Evolutionary conservation across 1,140 invertebrate genomes (phyloP), one percentile per base, ranked within the genome.

Genomic region (Caenorhabditis tropicalis): DNA sequence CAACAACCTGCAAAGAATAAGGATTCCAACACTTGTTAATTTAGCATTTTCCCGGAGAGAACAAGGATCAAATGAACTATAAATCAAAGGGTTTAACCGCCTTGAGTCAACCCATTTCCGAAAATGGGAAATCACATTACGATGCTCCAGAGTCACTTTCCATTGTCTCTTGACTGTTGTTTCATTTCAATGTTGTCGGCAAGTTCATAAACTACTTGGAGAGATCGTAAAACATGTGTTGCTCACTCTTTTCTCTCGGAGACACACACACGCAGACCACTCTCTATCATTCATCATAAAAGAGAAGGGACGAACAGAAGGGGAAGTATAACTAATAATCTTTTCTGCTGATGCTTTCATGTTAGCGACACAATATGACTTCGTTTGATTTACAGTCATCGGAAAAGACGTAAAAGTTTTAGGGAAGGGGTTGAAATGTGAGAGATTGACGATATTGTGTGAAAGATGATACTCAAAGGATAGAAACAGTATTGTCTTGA

Each of bases 161-260:
- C 36, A 16, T 36, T 65, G 31, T 65, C 29, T 65, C 31, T 65
- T 36, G 58, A 33, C 29, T 36, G 3, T 43, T 43, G 65, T 33
- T 74, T 74, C 21, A 33, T 33, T 74, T 74, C 21, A 33, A 74
- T 27, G 43, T 43, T 21, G 65, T 74, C 65, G 36, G 65, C 65
- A 74, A 74, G 65, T 74, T 74, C 65, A 74, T 74, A 74, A 74
- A 74, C 65, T 74, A 74, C 43, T 74, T 74, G 65, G 65, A 74
- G 65, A 74, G 65, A 33, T 74, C 65, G 65, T 74, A 74, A 74
- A 74, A 74, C 65, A 74, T 74, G 65, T 74, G 65, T 74, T 43
- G 65, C 19, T n/a, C 21, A 10, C 24, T 29, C 15, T 10, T 43
- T 10, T 65, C 58, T 36, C 29, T 56, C 9, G 19, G 2, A 12